Base-by-base conservation (phyloP, 2,888 invertebrate genomes). In the Noctua janthe region DNA sequence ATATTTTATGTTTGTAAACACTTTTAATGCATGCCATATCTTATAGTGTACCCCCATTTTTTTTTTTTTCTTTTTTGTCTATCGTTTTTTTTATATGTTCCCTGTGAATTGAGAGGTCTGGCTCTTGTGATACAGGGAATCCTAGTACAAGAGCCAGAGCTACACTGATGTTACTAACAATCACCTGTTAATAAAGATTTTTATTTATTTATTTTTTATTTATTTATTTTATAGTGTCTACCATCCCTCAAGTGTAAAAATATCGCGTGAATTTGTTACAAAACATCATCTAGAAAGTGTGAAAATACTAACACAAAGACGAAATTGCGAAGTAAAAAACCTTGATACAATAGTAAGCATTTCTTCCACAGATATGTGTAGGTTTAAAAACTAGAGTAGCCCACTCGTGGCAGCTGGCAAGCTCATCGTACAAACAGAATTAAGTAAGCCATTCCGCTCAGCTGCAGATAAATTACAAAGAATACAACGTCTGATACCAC, bases 401-500 rank as follows among this genome's bases (percentile, higher is more conserved):
- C 71, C 35, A 17, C 43, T 70, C 43, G 69, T 64, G 75, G 81
- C 88, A 78, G 85, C 75, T 54, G 62, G 86, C 69, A n/a, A 76
- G 62, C 82, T 81, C 75, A 76, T 81, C 69, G 69, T 62, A 59
- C 88, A 64, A 71, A 76, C 75, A 64, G 69, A 67, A 81, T 85
- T 87, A 85, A 88, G 73, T 81, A 75, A 88, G 39, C 75, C 75
- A 76, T 86, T 78, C 51, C 82, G 23, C 82, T 69, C 86, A 86
- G 88, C 86, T 88, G 88, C 49, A 76, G 82, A 76, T 81, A 71
- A 67, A 88, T 81, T 78, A 74, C 82, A 64, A 51, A 81, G 62
- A 75, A 71, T n/a, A 59, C 64, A 69, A 47, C 74, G 70, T 70
- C 66, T 66, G 84, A 84, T 15, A 62, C 39, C 13, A 56, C 47